Base-by-base conservation (phyloP, 2,113 vertebrate genomes). In the Platycercus adscitus region DNA sequence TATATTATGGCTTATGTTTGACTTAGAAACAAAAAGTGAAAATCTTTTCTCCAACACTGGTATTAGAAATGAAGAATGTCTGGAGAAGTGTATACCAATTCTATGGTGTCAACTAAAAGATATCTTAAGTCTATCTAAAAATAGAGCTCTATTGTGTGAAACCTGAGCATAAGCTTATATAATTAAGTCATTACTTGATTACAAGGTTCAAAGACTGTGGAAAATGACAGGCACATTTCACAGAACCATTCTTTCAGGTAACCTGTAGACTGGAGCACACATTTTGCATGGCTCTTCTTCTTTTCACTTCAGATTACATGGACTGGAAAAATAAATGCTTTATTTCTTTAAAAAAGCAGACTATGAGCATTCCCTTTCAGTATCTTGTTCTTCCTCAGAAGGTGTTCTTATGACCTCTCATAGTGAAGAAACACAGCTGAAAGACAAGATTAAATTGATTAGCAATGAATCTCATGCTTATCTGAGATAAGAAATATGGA, bases 1-100 rank as follows among this genome's bases (percentile, higher is more conserved):
- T 12, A 21, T 41, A n/a, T 24, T 58, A 28, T 87, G 73, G 1
- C 4, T 78, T 69, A 21, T 0, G 0, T 24, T 76, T 29, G 3
- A 66, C 7, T 86, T 86, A 46, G 24, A 93, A 65, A 58, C 17
- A 24, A n/a, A 3, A 76, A 81, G 37, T 1, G 1, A 28, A 25
- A n/a, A 14, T 29, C 2, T 68, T 23, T 63, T 37, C 14, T 25
- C 19, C 24, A 63, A n/a, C 5, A 68, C 21, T 72, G 1, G 2
- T 60, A 60, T 23, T 41, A 64, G 63, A 11, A 76, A 80, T 52
- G 24, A 80, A 86, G 61, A 53, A 47, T 7, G 1, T 24, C 19
- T 87, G 43, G 37, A 84, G 26, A 77, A 72, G 3, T 0, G 0
- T 19, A 11, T 31, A 39, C 2, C 1, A 31, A 7, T 37, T 73